Conservation (phyloP, 2,113 vertebrate species). For the Merops nubicus region DNA sequence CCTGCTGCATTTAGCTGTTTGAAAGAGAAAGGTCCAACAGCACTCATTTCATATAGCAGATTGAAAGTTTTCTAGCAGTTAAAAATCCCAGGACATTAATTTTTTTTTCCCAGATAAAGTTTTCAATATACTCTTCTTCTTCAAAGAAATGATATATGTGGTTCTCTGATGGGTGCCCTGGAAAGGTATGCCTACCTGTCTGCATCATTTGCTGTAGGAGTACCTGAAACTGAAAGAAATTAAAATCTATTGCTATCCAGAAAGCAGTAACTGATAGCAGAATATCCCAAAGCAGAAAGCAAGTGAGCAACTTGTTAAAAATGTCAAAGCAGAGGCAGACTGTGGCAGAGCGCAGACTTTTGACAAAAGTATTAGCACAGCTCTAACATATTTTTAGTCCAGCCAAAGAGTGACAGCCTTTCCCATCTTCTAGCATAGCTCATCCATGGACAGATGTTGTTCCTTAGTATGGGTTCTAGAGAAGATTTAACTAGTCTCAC, state of each 20-base stretch:
- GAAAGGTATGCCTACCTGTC: not conserved
- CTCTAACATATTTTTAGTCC: too few species aligned
- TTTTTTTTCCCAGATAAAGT: not conserved
- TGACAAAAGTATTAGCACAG: not conserved
- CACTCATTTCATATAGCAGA: not conserved
- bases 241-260: not conserved
- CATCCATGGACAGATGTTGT: not conserved
- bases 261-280: not conserved
- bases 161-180: not conserved
- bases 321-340: not conserved
- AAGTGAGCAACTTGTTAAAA: not conserved
- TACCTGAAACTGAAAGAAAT: not conserved
- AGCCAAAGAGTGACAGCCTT: not conserved
- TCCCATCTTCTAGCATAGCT: not conserved
- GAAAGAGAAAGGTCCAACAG: not conserved
- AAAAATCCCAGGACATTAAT: not conserved
- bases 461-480: not conserved
- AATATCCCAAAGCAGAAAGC: not conserved
- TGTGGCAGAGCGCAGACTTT: not conserved
- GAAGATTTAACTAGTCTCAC: constrained; percentile 3
- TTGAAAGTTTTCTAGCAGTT: not conserved
- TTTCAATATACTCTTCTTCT: not conserved
- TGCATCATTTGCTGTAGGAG: not conserved
- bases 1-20: not conserved
- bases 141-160: not conserved